Evolutionary conservation across 2,797 vertebrate genomes (phyloP).

Genomic region (Parambassis ranga): DNA sequence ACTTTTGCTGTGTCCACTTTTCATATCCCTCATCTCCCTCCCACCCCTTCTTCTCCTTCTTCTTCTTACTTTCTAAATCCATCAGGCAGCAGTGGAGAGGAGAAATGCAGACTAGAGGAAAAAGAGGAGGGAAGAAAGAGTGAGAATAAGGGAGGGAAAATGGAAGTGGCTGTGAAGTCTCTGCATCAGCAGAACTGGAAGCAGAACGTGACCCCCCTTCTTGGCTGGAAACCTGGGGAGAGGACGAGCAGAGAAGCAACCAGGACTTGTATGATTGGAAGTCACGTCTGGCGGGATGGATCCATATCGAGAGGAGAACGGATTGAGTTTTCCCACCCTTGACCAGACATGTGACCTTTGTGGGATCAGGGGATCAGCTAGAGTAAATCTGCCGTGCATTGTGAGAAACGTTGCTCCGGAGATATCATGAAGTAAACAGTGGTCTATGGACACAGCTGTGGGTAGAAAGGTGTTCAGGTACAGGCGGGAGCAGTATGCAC

Average conservation of each 20-base stretch:
- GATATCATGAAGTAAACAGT: constrained; percentile 62
- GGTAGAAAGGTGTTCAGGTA: constrained; percentile 41
- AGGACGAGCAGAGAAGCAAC: constrained; percentile 34
- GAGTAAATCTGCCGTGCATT: background rate
- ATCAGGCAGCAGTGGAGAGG: constrained; percentile 55
- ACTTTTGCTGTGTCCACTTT: constrained; percentile 42
- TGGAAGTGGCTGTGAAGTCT: constrained; percentile 46
- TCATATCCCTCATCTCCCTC: constrained; percentile 21
- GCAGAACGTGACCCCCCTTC: constrained; percentile 25
- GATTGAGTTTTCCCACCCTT: background rate
- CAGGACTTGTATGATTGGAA: constrained; percentile 44
- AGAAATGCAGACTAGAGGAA: constrained; percentile 67
- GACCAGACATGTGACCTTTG: constrained; percentile 30
- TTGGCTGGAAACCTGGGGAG: constrained; percentile 46
- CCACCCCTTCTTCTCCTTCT: constrained; percentile 2
- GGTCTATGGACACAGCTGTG: constrained; percentile 49
- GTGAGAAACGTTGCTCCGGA: constrained; percentile 35
- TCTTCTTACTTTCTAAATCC: constrained; percentile 43
- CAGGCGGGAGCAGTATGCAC: constrained; percentile 23
- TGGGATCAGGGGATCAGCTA: background rate
- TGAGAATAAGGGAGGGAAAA: background rate
- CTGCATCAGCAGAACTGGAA: constrained; percentile 60
- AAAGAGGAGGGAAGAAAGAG: constrained; percentile 44
- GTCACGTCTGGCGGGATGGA: constrained; percentile 14
- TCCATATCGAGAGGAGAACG: constrained; percentile 15